These are phyloP conservation scores for Cyrtonyx montezumae DNA, from an alignment of 2,113 vertebrate species.

Conservation along the genomic window DNA sequence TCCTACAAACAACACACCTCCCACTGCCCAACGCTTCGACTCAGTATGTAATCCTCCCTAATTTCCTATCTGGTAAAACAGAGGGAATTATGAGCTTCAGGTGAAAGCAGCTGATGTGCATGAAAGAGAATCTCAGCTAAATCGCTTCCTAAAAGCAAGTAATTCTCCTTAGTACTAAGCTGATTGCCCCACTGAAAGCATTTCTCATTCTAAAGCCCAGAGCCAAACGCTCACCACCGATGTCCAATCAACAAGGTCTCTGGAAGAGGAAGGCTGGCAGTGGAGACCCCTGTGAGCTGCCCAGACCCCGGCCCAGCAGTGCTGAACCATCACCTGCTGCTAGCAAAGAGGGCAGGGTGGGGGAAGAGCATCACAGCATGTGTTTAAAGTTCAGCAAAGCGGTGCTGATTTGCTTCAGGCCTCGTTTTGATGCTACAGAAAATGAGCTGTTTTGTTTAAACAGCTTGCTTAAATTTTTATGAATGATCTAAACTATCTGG, in stretches of 20 bases:
- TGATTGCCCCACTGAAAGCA: neutral
- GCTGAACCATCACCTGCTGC: constrained; percentile 22
- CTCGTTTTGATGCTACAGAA: neutral
- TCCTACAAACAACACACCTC: neutral
- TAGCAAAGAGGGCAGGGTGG: neutral
- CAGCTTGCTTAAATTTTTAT: constrained; percentile 14
- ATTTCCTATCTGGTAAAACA: neutral
- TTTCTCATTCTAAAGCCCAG: neutral
- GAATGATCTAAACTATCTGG: constrained; percentile 20
- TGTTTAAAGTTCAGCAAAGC: constrained; percentile 34
- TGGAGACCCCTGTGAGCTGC: neutral
- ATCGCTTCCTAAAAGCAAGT: neutral
- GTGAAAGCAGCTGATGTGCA: neutral
- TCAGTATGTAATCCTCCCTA: neutral
- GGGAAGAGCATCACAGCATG: neutral
- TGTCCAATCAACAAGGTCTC: neutral
- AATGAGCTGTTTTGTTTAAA: constrained; percentile 55
- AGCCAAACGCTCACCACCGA: neutral
- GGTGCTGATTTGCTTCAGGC: constrained; percentile 61
- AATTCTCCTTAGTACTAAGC: neutral
- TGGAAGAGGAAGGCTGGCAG: fast-evolving
- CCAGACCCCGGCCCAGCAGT: neutral
- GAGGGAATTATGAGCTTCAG: neutral
- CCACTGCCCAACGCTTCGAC: neutral
- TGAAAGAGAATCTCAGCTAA: neutral